Conservation (phyloP, 2,113 vertebrate genomes). For the Microcebus jonahi region DNA sequence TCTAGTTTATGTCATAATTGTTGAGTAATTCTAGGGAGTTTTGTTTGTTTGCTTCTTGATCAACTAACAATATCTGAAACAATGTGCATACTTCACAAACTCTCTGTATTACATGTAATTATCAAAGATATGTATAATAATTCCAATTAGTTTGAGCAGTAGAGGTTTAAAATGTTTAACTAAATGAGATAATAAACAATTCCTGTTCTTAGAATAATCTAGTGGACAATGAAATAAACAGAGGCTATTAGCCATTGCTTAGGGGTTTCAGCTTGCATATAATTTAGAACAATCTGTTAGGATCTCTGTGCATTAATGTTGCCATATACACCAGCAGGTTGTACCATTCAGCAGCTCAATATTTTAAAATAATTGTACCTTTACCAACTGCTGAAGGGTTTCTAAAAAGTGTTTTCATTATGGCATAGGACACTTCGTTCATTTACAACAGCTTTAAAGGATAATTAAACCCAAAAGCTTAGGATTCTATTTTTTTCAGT, state of each 20-base stretch:
- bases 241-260: background rate
- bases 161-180: constrained; percentile 8
- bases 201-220: background rate
- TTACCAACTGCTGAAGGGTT: background rate
- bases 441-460: background rate
- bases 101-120: background rate
- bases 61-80: background rate
- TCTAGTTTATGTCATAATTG: background rate
- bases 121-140: background rate
- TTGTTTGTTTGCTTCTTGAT: background rate
- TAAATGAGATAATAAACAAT: background rate
- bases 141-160: background rate
- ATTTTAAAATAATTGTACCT: constrained; percentile 29
- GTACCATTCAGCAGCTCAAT: background rate
- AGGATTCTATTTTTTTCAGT: background rate
- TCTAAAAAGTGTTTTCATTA: background rate
- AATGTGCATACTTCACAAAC: background rate
- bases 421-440: background rate
- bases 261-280: background rate
- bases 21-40: background rate
- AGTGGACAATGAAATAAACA: background rate
- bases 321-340: background rate
- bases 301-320: background rate
- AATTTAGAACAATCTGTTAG: background rate
- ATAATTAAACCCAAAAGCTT: constrained; percentile 5